Evolutionary conservation across 1,140 invertebrate genomes (phyloP).

Genomic region (Colletes latitarsis): DNA sequence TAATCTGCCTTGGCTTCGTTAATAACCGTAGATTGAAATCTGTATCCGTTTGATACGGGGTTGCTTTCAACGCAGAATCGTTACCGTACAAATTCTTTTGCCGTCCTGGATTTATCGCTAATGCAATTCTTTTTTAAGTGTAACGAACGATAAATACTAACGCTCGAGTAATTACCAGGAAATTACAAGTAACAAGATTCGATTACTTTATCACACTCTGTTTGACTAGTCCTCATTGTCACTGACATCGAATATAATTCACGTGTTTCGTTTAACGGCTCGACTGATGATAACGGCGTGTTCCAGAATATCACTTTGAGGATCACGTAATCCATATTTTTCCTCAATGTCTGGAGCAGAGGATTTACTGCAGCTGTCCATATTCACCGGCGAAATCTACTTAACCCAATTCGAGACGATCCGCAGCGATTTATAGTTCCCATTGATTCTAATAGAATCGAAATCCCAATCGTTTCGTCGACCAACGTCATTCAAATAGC

Average conservation of each 20-base stretch:
- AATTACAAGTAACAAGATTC: too few relatives aligned
- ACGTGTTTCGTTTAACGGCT: neutral
- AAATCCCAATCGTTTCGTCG: constrained; percentile 28
- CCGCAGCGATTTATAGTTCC: constrained; percentile 33
- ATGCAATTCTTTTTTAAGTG: too few relatives aligned
- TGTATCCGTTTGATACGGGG: too few relatives aligned
- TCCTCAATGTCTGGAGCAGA: neutral
- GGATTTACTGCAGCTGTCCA: constrained; percentile 25
- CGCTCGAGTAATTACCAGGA: too few relatives aligned
- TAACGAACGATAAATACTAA: too few relatives aligned
- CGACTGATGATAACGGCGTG: neutral
- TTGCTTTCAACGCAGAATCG: too few relatives aligned
- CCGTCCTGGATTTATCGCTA: too few relatives aligned
- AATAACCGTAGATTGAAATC: neutral
- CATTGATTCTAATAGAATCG: constrained; percentile 30
- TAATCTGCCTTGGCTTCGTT: neutral
- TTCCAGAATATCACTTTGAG: neutral
- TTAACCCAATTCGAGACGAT: constrained; percentile 38
- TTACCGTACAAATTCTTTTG: too few relatives aligned
- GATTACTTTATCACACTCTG: too few relatives aligned
- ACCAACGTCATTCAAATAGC: constrained; percentile 3
- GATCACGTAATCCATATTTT: constrained; percentile 18
- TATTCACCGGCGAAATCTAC: constrained; percentile 33
- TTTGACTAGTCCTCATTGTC: too few relatives aligned
- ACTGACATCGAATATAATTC: too few relatives aligned